phyloP scores from a whole-genome alignment of 2,113 vertebrate genomes.

The Antigone vipio region DNA sequence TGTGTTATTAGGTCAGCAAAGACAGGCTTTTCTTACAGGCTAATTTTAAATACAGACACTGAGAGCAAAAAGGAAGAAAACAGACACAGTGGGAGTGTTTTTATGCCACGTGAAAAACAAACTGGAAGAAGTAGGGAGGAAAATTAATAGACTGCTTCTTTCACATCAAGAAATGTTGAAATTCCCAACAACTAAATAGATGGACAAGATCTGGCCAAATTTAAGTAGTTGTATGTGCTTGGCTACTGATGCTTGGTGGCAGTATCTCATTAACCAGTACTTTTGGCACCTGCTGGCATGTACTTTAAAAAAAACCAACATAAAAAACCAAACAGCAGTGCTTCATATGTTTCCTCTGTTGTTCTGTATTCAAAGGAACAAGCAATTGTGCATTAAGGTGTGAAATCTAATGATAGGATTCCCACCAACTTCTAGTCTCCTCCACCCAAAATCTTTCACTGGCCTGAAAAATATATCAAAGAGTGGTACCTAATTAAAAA shows the following conservation, averaged over 20 bases:
- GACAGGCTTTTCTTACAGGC: background rate
- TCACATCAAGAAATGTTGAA: background rate
- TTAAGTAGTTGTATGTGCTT: background rate
- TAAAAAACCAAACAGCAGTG: background rate
- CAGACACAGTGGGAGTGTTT: background rate
- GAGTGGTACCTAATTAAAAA: background rate
- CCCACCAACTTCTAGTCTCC: background rate
- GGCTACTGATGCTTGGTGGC: background rate
- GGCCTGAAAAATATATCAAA: background rate
- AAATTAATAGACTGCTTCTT: background rate
- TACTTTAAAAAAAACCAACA: background rate
- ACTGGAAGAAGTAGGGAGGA: background rate
- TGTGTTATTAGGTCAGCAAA: background rate
- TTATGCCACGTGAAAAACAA: background rate
- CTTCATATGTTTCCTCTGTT: background rate
- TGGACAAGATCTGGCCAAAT: background rate
- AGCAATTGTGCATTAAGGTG: background rate
- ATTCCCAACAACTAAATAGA: background rate
- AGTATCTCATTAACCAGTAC: background rate
- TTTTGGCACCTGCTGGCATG: background rate
- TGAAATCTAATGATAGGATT: background rate
- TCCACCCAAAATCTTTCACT: background rate
- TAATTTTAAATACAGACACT: background rate
- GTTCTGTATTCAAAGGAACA: background rate
- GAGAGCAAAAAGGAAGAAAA: background rate